Base-by-base conservation (phyloP, 2,888 invertebrate genomes). In the Cremastobaeus sp. region DNA sequence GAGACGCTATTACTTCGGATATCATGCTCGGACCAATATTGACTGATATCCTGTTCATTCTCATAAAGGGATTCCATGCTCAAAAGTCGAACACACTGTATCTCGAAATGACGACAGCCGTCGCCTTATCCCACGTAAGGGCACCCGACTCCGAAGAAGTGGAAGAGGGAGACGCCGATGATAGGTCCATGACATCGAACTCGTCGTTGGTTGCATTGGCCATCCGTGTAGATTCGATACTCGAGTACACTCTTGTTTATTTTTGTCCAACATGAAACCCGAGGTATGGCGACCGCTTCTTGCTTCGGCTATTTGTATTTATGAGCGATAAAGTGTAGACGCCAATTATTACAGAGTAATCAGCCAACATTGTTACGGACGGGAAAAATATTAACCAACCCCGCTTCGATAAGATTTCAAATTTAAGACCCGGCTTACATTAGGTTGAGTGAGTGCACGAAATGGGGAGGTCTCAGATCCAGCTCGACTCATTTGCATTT, bases 1-100 rank as follows among this genome's bases (percentile, higher is more conserved):
- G 54, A 70, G 78, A 76, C 74, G 45, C 34, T 28, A 75, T 83
- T 84, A 82, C 81, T 37, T 17, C 79, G 78, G 70, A 82, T 82
- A 82, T 85, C 82, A 79, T 82, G 80, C 83, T 84, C 82, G 81
- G 79, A 76, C 79, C 79, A 80, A 80, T 85, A 82, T 80, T 76
- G 73, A 52, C 37, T 41, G 68, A 55, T 72, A 66, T 48, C 47
- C 71, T 78, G 78, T 78, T 80, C 78, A 79, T 80, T 79, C 79
- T 76, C 75, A 62, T 76, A 77, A 79, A 78, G 77, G 74, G 75
- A 64, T 41, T 25, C 39, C 35, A 9, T 30, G 32, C 47, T 50
- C 65, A 69, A 62, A 60, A 52, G 50, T 59, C 20, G 73, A 52
- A 60, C 43, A 66, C 69, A 43, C 57, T 30, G 69, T 65, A 57